Evolutionary conservation across 2,797 vertebrate genomes (phyloP).

Genomic region (Clarias pachynema): DNA sequence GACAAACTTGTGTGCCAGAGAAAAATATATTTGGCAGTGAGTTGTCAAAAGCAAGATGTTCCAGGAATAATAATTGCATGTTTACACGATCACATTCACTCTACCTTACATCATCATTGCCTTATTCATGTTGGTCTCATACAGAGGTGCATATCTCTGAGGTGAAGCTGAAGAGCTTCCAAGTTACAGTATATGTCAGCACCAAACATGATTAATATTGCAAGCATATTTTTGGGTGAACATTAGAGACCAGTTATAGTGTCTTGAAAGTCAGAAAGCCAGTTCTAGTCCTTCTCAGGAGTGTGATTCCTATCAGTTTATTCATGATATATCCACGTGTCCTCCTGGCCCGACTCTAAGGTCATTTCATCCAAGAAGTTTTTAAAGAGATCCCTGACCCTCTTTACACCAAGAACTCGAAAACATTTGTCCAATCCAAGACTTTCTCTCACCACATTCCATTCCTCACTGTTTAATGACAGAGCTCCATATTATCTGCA

Average conservation of each 20-base stretch:
- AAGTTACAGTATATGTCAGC: not conserved
- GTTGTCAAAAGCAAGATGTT: not conserved
- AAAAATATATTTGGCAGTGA: not conserved
- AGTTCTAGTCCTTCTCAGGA: constrained; percentile 11
- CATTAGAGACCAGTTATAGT: constrained; percentile 10
- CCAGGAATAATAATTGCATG: constrained; percentile 16
- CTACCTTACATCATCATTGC: constrained; percentile 11
- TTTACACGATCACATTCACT: constrained; percentile 1
- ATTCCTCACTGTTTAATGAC: constrained; percentile 64
- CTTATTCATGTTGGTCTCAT: not conserved
- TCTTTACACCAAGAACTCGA: constrained; percentile 31
- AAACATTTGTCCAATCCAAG: constrained; percentile 51
- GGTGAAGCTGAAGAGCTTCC: constrained; percentile 15
- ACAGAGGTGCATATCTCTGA: constrained; percentile 1
- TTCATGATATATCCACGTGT: constrained; percentile 8
- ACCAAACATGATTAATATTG: not conserved
- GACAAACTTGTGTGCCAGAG: too few species aligned
- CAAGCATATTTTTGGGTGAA: not conserved
- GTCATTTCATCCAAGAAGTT: constrained; percentile 43
- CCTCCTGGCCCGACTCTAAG: constrained; percentile 14
- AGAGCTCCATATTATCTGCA: constrained; percentile 69
- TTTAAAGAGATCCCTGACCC: constrained; percentile 23
- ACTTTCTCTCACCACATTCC: not conserved
- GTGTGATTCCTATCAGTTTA: constrained; percentile 19
- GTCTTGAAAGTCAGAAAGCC: constrained; percentile 11